A percentile compares a stretch with the other conserved stretches of the same genome.
These are phyloP conservation scores for Philopedon plagiatum DNA, from an alignment of 2,888 invertebrate genomes.

Conservation along the genomic window DNA sequence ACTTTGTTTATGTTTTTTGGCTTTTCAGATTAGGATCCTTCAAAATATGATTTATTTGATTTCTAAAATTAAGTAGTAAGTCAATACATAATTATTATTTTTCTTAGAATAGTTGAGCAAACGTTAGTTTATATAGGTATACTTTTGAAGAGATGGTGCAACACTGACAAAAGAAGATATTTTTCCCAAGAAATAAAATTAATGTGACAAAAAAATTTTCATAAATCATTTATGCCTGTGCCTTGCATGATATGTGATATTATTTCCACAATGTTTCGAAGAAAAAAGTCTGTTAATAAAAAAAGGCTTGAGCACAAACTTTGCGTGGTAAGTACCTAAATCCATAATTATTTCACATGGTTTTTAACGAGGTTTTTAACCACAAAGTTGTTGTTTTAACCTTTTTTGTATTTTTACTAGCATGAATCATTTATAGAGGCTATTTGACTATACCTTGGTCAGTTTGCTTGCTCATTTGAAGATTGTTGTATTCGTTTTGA, in stretches of 20 bases:
- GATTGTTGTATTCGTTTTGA: too few species aligned
- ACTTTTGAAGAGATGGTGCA: neutral
- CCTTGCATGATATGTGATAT: conserved; percentile 47
- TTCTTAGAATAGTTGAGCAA: neutral
- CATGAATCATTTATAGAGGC: too few species aligned
- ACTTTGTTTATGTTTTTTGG: too few species aligned
- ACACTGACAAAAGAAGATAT: neutral
- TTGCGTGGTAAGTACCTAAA: conserved; percentile 70
- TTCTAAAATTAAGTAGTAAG: neutral
- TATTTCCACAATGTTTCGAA: conserved; percentile 62
- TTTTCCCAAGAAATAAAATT: neutral
- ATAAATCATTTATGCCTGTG: conserved; percentile 27
- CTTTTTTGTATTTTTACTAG: too few species aligned
- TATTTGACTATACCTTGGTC: too few species aligned
- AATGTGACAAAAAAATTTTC: neutral
- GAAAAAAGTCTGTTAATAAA: conserved; percentile 70
- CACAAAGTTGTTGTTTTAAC: too few species aligned
- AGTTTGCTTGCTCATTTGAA: too few species aligned
- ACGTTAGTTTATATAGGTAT: neutral
- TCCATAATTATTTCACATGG: too few species aligned
- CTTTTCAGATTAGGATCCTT: too few species aligned
- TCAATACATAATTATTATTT: neutral
- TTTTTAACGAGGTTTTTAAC: too few species aligned
- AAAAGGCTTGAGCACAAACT: conserved; percentile 75
- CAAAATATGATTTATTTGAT: too few species aligned